Conservation (phyloP, 2,113 vertebrate genomes). For the Megatriorchis doriae region DNA sequence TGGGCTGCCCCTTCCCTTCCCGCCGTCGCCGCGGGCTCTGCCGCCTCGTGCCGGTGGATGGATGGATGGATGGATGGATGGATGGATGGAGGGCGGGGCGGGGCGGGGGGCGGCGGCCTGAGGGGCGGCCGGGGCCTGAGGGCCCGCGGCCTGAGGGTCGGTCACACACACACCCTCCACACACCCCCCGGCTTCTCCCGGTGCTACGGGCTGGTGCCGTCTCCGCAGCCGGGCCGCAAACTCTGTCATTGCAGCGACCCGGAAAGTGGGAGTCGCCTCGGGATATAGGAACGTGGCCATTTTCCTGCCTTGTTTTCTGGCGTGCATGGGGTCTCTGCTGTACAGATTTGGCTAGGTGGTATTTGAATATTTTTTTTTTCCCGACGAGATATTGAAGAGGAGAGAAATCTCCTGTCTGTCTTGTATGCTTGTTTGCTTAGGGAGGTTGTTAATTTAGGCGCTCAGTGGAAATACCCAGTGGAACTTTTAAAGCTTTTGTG, state of each 20-base stretch:
- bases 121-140: background rate
- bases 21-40: too few relatives aligned
- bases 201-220: too few relatives aligned
- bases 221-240: background rate
- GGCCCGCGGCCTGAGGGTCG: too few relatives aligned
- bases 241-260: background rate
- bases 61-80: background rate
- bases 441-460: background rate
- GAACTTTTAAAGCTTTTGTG: background rate
- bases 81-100: background rate
- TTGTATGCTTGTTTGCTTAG: background rate
- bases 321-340: background rate
- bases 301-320: background rate
- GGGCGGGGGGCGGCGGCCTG: too few relatives aligned
- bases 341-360: background rate
- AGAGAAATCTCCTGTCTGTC: background rate
- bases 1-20: too few relatives aligned
- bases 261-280: background rate
- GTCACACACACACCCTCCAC: fast-evolving
- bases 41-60: too few relatives aligned
- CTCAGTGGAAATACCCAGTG: background rate
- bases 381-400: background rate
- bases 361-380: background rate
- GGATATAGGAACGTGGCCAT: fast-evolving
- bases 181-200: too few relatives aligned